Evolutionary conservation across 2,888 invertebrate species (phyloP), one percentile per base, ranked within the genome.

Genomic region (Lithophane ornitopus): DNA sequence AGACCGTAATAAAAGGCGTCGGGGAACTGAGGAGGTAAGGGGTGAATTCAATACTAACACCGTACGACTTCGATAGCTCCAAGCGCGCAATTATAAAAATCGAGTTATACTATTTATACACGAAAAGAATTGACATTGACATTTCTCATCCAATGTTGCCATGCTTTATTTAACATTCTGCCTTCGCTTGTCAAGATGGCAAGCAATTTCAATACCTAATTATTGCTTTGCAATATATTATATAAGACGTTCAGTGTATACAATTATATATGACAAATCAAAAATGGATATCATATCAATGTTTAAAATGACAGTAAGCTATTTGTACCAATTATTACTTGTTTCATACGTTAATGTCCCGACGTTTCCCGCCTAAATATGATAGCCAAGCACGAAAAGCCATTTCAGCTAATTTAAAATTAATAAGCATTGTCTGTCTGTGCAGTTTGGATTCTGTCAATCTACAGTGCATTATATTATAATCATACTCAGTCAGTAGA

Each of bases 241-340:
- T 68, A 76, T 87, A 84, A 82, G 79, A 87, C 70, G 66, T 82
- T 87, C 84, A 75, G 73, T 66, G 82, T 85, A 84, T 85, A 87
- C 86, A 86, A 69, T 74, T 74, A 72, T 76, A 71, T 72, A 82
- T 84, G 75, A 79, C 41, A 77, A 82, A 81, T 75, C 56, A 77
- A 87, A 72, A 80, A 84, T 87, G 75, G 81, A 86, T 82, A 86
- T 84, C 87, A 87, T 87, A 87, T 87, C 88, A 87, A 81, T 70
- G 62, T 84, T 74, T 77, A 76, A 79, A 80, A 72, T 80, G 82
- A 78, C 80, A 78, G 84, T 85, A 84, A 81, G 82, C 75, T 71
- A 68, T 87, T 82, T 82, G 74, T 87, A 85, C 76, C 74, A 69
- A 80, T 74, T 80, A n/a, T 69, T 67, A 78, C 44, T 71, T 76